Base-by-base conservation (phyloP, 2,888 invertebrate species). In the Diarsia dahlii region DNA sequence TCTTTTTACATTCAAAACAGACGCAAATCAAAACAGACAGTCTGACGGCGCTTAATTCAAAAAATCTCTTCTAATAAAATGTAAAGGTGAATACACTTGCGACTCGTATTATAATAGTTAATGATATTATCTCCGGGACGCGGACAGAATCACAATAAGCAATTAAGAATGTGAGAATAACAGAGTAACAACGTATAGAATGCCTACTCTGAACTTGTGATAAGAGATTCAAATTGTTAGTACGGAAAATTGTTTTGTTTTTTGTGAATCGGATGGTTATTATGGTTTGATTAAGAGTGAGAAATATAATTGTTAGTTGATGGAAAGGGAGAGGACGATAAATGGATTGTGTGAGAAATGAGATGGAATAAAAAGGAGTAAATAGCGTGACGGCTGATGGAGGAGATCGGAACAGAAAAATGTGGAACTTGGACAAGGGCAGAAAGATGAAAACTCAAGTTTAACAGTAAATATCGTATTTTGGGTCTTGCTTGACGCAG, bases 141-240 rank as follows among this genome's bases (percentile, higher is more conserved):
- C 74, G 63, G 20, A 20, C 46, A 62, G 85, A 84, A 84, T 84
- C 73, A 84, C 80, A 85, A 87, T 82, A 72, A 74, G 63, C 71
- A 78, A 84, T 87, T 82, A 80, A 78, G 80, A 58, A 78, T 78
- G 85, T 82, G 78, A 76, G 87, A 87, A 82, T 72, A 64, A 70
- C 76, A 68, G 52, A 76, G 68, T 71, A 62, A 84, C 54, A 50
- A 18, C 18, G 15, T 54, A 84, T 60, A 80, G 84, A 71, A 80
- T 63, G 52, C 48, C 72, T 46, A 75, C 71, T 67, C 46, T 9
- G 12, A 28, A 18, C 39, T 45, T 12, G 54, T 2, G 67, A 78
- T 71, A 68, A 71, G 34, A 50, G 13, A 76, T 52, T 56, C 5
- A 6, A 71, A 60, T 65, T 45, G 15, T 60, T 5, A 2, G 45